Percentiles rank a stretch among this genome's conserved stretches.
phyloP scores from a whole-genome alignment of 2,113 vertebrate species.

The Engraulis encrasicolus region DNA sequence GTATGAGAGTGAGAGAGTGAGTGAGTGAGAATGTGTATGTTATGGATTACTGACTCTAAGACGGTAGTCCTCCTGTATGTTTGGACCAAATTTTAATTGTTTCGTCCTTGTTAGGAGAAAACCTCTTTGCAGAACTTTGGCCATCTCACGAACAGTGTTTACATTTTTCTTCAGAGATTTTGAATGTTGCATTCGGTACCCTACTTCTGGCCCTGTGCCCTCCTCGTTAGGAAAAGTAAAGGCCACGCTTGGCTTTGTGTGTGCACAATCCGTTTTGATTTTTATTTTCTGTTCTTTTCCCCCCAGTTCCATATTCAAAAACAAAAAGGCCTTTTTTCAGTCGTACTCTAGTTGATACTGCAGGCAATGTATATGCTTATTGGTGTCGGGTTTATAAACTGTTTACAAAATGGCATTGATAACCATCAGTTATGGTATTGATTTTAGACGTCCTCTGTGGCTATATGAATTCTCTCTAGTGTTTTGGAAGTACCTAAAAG shows the following conservation, averaged over 20 bases:
- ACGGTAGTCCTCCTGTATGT: background rate
- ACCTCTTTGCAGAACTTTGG: no score
- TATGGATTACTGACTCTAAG: background rate
- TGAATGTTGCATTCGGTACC: background rate
- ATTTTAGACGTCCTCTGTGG: background rate
- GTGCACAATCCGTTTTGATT: background rate
- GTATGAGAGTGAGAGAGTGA: no score
- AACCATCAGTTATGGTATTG: background rate
- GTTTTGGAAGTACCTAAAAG: background rate
- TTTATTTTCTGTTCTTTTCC: slow-evolving; percentile 22
- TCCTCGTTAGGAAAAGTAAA: background rate
- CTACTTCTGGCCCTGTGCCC: background rate
- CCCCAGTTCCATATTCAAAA: background rate
- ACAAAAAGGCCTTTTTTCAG: background rate
- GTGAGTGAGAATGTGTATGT: no score
- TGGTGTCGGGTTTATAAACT: background rate
- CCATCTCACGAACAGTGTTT: background rate
- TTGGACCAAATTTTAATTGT: slow-evolving; percentile 1
- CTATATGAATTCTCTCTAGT: background rate
- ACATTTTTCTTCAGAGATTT: background rate
- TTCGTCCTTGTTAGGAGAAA: background rate
- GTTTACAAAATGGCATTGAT: background rate
- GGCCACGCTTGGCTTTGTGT: background rate
- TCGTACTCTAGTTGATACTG: background rate
- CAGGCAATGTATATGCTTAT: no score